Evolutionary conservation across 2,113 vertebrate species (phyloP), one percentile per base, ranked within the genome.

Genomic region (Bostrychus sinensis): DNA sequence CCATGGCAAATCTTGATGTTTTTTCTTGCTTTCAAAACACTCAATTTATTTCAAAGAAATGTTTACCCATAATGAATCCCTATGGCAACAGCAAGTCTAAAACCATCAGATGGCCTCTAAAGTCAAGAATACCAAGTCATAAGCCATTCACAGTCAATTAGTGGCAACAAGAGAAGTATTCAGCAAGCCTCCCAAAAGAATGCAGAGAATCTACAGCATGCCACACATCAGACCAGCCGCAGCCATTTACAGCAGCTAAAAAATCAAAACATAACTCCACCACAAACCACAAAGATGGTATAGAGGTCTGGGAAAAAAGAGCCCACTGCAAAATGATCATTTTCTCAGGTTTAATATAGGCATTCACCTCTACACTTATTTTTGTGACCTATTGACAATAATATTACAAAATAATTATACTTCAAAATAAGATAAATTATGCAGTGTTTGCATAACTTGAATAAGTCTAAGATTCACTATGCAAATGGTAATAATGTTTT

Each of bases 131-230:
- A 22, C 58, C 51, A 3, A 46, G 74, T 71, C 34, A n/a, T 28
- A 30, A 66, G 42, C 56, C 77, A 72, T 77, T 81, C 72, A 77
- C 55, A 56, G 62, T 32, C 75, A 60, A 84, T 87, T 81, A 82
- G 57, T 60, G 50, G 42, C 61, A 73, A 85, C 74, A 70, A 80
- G 68, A 70, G 61, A 60, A 56, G 58, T 56, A 71, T 83, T 89
- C 71, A 87, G 54, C 61, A 2, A 30, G 68, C 22, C 53, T 76
- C 50, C 51, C 0, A 3, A 42, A 48, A 70, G 78, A 90, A 89
- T 81, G 63, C 60, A 8, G 61, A 78, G 74, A 86, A 86, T 86
- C 23, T 38, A 36, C 70, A 57, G 65, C 64, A 69, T 6, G 57
- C n/a, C 16, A 50, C 64, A 53, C 63, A 51, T 64, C 62, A 62